Evolutionary conservation across 2,113 vertebrate genomes (phyloP).

Genomic region (Pygathrix nemaeus): DNA sequence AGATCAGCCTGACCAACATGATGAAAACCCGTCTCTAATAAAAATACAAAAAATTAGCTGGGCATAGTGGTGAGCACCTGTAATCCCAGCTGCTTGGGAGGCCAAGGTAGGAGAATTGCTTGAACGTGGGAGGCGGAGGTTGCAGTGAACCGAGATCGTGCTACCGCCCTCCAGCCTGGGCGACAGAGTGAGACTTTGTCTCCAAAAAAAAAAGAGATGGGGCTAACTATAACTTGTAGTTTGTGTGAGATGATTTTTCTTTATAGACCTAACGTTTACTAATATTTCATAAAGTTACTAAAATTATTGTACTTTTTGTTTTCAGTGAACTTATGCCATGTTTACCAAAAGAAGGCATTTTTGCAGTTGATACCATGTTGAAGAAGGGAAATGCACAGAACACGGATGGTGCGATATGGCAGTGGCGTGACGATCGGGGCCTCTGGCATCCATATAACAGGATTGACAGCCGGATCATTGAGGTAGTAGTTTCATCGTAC

Average conservation of each 20-base stretch:
- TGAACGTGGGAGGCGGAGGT: too few relatives aligned
- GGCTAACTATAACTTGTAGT: not conserved
- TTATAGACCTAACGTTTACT: not conserved
- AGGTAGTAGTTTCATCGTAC: slow-evolving; percentile 88
- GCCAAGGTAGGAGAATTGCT: too few relatives aligned
- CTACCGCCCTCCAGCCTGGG: too few relatives aligned
- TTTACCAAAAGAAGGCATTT: slow-evolving; percentile 98
- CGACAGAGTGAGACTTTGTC: too few relatives aligned
- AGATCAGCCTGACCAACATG: too few relatives aligned
- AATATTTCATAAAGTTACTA: not conserved
- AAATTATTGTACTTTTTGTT: slow-evolving; percentile 72
- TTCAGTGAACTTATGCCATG: slow-evolving; percentile 98
- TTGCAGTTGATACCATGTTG: slow-evolving; percentile 98
- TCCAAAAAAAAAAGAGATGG: slow-evolving; percentile 16
- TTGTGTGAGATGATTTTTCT: not conserved
- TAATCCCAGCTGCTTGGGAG: too few relatives aligned
- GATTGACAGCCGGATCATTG: slow-evolving; percentile 99
- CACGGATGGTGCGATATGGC: slow-evolving; percentile 98
- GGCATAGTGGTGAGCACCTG: too few relatives aligned
- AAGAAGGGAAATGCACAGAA: slow-evolving; percentile 99
- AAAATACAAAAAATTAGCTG: too few relatives aligned
- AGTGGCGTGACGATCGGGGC: slow-evolving; percentile 98
- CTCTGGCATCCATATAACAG: slow-evolving; percentile 99
- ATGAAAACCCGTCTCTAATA: too few relatives aligned
- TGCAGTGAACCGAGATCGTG: too few relatives aligned